A percentile compares a stretch with the other conserved stretches of the same genome.
Conservation (phyloP, 2,797 vertebrate genomes). For the Gallinago nigripennis region DNA sequence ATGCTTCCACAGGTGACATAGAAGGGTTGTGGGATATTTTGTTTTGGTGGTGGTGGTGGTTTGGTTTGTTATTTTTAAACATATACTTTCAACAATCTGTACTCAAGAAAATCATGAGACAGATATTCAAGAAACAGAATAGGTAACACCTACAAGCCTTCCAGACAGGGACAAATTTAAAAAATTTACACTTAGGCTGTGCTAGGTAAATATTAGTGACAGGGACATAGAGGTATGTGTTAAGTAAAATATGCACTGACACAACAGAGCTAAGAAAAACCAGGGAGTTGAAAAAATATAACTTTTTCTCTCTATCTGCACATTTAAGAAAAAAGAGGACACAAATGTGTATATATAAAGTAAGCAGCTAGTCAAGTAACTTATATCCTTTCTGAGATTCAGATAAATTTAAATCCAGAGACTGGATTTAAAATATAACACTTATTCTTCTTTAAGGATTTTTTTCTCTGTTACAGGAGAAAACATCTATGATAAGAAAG, state of each 20-base stretch:
- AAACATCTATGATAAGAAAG: neutral
- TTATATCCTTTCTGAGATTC: neutral
- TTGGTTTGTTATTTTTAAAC: neutral
- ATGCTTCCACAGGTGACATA: neutral
- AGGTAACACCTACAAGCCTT: neutral
- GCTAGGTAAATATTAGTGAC: neutral
- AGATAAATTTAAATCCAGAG: too few relatives aligned
- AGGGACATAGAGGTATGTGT: neutral
- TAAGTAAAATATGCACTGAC: neutral
- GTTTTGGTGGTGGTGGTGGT: too few relatives aligned
- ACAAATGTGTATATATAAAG: neutral
- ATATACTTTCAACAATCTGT: neutral
- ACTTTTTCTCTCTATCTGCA: neutral
- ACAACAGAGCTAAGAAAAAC: neutral
- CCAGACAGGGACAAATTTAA: neutral
- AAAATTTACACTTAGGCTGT: neutral
- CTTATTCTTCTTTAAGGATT: neutral
- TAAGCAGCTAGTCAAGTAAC: neutral
- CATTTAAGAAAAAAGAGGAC: neutral
- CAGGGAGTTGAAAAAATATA: neutral
- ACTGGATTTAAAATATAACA: neutral
- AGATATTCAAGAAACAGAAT: neutral
- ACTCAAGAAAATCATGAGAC: neutral
- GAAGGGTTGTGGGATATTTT: neutral
- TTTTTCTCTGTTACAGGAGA: neutral